A percentile compares a stretch with the other conserved stretches of the same genome.
phyloP scores from a whole-genome alignment of 2,888 invertebrate genomes.

The Euproctis similis region DNA sequence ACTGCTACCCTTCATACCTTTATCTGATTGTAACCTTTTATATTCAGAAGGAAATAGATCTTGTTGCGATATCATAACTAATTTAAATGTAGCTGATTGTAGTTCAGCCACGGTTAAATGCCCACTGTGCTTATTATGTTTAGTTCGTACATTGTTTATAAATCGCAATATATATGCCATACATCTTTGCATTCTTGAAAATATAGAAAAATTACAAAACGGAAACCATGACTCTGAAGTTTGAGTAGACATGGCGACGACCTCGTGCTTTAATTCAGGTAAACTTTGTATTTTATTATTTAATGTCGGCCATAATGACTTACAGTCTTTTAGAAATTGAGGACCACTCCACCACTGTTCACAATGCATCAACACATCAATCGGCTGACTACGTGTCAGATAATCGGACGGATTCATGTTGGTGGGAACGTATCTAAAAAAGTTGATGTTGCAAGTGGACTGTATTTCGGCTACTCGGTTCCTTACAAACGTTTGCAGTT shows the following conservation, averaged over 20 bases:
- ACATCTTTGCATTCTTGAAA: background rate
- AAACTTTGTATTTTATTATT: background rate
- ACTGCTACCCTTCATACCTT: too few relatives aligned
- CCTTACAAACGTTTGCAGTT: slow-evolving; percentile 3
- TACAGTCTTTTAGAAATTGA: background rate
- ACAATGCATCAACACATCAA: background rate
- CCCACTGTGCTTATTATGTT: background rate
- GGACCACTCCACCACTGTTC: background rate
- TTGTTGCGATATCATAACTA: background rate
- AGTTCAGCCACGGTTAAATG: background rate
- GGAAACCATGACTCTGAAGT: background rate
- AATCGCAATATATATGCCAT: background rate
- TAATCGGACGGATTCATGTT: slow-evolving; percentile 3
- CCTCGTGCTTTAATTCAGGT: background rate
- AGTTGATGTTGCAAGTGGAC: background rate
- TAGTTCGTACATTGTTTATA: background rate
- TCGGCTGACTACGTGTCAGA: slow-evolving; percentile 1
- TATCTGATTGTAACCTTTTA: too few relatives aligned
- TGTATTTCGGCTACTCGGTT: slow-evolving; percentile 4
- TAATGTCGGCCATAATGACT: background rate
- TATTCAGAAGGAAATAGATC: too few relatives aligned
- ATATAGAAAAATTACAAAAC: background rate
- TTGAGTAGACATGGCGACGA: background rate
- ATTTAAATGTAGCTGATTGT: too few relatives aligned
- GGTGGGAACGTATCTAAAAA: slow-evolving; percentile 3